These are phyloP conservation scores for Pseudomyrmex pallidus DNA, from an alignment of 1,140 invertebrate species.

Conservation along the genomic window DNA sequence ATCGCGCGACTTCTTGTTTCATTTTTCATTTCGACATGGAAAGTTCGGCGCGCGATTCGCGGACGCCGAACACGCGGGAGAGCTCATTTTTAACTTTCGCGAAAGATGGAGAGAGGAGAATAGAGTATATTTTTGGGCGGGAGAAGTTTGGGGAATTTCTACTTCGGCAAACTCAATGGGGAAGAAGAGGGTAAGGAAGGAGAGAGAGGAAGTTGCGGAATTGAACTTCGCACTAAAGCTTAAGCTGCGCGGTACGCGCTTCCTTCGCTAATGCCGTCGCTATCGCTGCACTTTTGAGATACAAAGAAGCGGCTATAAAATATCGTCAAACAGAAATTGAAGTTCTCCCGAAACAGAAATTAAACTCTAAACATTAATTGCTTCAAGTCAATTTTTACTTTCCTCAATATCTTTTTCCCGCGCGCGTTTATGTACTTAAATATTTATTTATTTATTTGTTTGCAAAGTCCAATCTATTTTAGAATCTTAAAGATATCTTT, in stretches of 20 bases:
- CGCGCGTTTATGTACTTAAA: not conserved
- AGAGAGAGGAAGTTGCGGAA: slow-evolving; percentile 27
- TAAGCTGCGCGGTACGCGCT: slow-evolving; percentile 17
- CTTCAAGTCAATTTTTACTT: not conserved
- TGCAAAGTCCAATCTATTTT: not conserved
- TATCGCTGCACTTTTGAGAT: slow-evolving; percentile 22
- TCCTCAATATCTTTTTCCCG: not conserved
- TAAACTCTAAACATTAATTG: slow-evolving; percentile 9
- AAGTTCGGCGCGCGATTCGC: slow-evolving; percentile 15
- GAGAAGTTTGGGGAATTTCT: slow-evolving; percentile 49
- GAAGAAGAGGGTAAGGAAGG: not conserved
- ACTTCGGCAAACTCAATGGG: slow-evolving; percentile 32
- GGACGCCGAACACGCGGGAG: slow-evolving; percentile 2
- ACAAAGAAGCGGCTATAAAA: not conserved
- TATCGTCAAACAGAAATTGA: slow-evolving; percentile 35
- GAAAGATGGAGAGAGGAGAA: slow-evolving; percentile 21
- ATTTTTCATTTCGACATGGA: slow-evolving; percentile 50
- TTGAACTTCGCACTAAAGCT: slow-evolving; percentile 50
- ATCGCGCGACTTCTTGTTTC: slow-evolving; percentile 42
- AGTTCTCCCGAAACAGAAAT: not conserved
- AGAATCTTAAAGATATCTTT: not conserved
- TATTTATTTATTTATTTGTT: not conserved
- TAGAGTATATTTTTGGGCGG: slow-evolving; percentile 48
- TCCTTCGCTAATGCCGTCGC: slow-evolving; percentile 26
- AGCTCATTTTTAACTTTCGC: slow-evolving; percentile 58